Percentiles rank a stretch among this genome's conserved stretches.
Evolutionary conservation across 2,113 vertebrate species (phyloP).

Genomic region (Gnathonemus longibarbis): DNA sequence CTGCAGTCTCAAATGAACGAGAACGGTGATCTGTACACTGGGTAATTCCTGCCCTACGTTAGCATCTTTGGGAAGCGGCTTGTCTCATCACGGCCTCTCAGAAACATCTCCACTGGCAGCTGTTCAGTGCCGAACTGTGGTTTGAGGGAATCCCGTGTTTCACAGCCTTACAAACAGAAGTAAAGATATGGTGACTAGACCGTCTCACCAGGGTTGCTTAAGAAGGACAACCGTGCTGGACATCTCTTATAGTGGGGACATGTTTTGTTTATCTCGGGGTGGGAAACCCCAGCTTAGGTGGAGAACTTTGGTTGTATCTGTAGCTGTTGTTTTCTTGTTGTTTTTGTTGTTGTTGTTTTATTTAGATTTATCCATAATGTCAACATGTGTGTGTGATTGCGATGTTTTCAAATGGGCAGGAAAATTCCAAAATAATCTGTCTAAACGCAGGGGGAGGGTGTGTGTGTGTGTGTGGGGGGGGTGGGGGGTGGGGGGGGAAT

Average conservation of each 20-base stretch:
- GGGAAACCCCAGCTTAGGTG: conserved; percentile 48
- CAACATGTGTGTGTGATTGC: background rate
- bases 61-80: background rate
- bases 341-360: background rate
- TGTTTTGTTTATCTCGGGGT: conserved; percentile 35
- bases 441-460: background rate
- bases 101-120: background rate
- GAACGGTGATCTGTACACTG: background rate
- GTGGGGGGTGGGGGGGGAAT: background rate
- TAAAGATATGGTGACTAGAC: background rate
- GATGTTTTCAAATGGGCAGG: background rate
- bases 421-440: background rate
- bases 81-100: background rate
- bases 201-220: background rate
- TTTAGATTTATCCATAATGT: background rate
- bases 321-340: background rate
- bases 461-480: no score
- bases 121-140: background rate
- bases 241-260: background rate
- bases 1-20: background rate
- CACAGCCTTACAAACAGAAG: background rate
- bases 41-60: background rate
- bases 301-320: conserved; percentile 33
- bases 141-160: background rate
- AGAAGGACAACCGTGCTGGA: background rate